phyloP scores from a whole-genome alignment of 2,797 vertebrate species.

The Leptodactylus fallax region DNA sequence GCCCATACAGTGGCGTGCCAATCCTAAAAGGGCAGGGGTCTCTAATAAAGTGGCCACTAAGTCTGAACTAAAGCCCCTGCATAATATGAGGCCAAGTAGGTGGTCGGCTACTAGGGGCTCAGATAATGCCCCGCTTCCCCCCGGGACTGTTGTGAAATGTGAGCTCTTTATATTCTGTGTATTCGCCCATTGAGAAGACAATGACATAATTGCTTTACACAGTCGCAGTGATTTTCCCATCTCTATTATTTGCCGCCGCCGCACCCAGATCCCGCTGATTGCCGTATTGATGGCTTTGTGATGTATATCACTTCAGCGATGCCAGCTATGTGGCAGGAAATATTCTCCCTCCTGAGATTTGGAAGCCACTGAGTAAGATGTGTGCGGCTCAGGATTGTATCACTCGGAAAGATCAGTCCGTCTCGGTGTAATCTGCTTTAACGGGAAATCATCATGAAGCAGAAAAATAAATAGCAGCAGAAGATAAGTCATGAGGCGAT shows the following conservation, averaged over 20 bases:
- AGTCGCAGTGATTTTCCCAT: not conserved
- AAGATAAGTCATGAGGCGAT: not conserved
- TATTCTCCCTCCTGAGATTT: constrained; percentile 17
- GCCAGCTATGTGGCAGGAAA: constrained; percentile 15
- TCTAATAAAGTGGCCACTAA: no score
- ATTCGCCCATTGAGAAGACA: not conserved
- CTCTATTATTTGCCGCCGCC: not conserved
- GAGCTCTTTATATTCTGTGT: not conserved
- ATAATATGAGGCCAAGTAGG: no score
- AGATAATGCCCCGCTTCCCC: no score
- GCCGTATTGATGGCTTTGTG: constrained; percentile 40
- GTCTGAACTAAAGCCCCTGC: no score
- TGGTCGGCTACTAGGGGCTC: no score
- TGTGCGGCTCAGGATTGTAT: constrained; percentile 17
- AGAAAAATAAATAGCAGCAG: constrained; percentile 59
- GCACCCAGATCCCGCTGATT: constrained; percentile 25
- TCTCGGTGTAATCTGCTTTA: constrained; percentile 35
- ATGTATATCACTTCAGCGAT: constrained; percentile 4
- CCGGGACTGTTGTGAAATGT: no score
- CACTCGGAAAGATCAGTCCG: constrained; percentile 26
- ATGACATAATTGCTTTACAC: not conserved
- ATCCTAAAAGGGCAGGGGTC: no score
- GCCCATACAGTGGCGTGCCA: no score
- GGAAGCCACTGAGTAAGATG: constrained; percentile 30
- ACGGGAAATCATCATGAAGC: constrained; percentile 47